Evolutionary conservation across 2,888 invertebrate genomes (phyloP), one percentile per base, ranked within the genome.

Genomic region (Dilophus febrilis): DNA sequence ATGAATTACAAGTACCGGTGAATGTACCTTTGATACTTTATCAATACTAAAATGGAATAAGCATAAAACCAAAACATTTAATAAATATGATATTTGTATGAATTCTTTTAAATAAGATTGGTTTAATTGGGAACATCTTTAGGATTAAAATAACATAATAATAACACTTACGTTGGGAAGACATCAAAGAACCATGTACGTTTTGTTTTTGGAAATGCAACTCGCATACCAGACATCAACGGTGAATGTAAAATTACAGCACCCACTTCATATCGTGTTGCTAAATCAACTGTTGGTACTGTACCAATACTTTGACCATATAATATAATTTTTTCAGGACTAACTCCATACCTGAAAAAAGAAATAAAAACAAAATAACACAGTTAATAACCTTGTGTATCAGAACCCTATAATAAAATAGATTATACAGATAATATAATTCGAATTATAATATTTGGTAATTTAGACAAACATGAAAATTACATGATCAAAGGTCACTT

Each of bases 251-350:
- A 71, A 53, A 94, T 82, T 47, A 92, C 88, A 50, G 85, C 91
- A 49, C 84, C 88, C 47, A 88, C 86, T 66, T 83, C 81, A 57
- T 81, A 82, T 50, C 84, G 72, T 32, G 86, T 80, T 36, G 92
- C 92, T 52, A 92, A 67, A 65, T 92, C 90, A 46, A 92, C 84
- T 17, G 91, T 90, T 42, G 92, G 92, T 51, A 92, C 92, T 31
- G 92, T 91, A 42, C 92, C 92, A 57, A 94, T 92, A 60, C 88
- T 88, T 64, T 92, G 92, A 33, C 94, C 94, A 65, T 94, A 94
- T 34, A 94, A 68, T 55, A 94, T 90, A 45, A 94, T 84, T 59
- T 88, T 85, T 58, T 91, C 88, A 26, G 88, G 86, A 54, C 83
- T 84, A 51, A 92, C 77, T 39, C 81, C 81, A 47, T 66, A 69